These are phyloP conservation scores for Neoaliturus tenellus DNA, from an alignment of 2,888 invertebrate genomes.

Conservation along the genomic window DNA sequence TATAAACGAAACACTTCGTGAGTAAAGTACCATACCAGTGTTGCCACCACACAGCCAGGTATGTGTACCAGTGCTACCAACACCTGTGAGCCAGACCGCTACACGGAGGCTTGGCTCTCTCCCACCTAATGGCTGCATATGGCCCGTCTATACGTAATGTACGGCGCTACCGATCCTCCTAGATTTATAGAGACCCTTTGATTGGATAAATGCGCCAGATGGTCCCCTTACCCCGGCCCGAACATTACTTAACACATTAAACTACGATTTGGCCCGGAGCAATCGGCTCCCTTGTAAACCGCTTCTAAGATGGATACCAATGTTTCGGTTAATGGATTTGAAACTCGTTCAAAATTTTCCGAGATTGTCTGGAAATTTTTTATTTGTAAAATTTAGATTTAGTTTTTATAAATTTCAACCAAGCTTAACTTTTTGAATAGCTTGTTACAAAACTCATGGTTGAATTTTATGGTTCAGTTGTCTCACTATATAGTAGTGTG, in stretches of 20 bases:
- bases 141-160: conserved; percentile 2
- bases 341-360: too few species aligned
- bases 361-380: too few species aligned
- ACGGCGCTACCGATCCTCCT: neutral
- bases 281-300: neutral
- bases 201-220: conserved; percentile 8
- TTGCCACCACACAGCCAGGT: neutral
- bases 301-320: too few species aligned
- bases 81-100: neutral
- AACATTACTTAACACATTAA: conserved; percentile 22
- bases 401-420: too few species aligned
- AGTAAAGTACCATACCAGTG: neutral
- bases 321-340: too few species aligned
- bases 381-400: too few species aligned
- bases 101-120: neutral
- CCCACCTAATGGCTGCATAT: conserved; percentile 5
- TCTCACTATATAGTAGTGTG: too few species aligned
- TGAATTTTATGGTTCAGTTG: too few species aligned
- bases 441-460: too few species aligned
- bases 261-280: neutral
- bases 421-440: too few species aligned
- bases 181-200: conserved; percentile 3
- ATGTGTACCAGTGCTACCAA: neutral
- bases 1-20: too few species aligned
- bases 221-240: neutral